Base-by-base conservation (phyloP, 2,888 invertebrate genomes). In the Drosophila mimica region DNA sequence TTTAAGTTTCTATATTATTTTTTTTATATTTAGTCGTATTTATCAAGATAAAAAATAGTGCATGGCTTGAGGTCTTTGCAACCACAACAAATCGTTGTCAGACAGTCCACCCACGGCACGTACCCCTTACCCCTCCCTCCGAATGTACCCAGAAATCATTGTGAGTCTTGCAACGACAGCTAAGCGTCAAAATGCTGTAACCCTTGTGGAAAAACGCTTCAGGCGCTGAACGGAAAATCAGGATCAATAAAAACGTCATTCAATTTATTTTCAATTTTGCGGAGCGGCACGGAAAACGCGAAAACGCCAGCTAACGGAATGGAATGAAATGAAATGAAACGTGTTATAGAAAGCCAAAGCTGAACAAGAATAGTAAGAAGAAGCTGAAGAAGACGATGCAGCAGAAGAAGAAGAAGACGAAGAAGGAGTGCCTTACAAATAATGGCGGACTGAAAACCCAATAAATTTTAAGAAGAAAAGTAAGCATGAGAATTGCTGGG, bases 201-300 rank as follows among this genome's bases (percentile, higher is more conserved):
- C 53, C 61, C 60, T 64, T 34, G 62, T 33, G 58, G 67, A 69
- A 70, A 66, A 74, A 30, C 66, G 60, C 65, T 70, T 72, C 61
- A 66, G 79, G 72, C 73, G 64, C 65, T 70, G 54, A 74, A 64
- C 74, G 71, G 71, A 89, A 91, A 89, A 88, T 89, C 87, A 85
- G 77, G 88, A 85, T 91, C 87, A 91, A 88, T 88, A 88, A 88
- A 88, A 88, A 89, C 83, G 87, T 88, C 87, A 89, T 88, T 88
- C 87, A 88, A 88, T 88, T 88, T 89, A 91, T 88, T 91, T 89
- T 88, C 91, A 80, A 88, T 91, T 87, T 90, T 87, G 74, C 57
- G 80, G 66, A 84, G 72, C 71, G 58, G 61, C 62, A 63, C 52
- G 76, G 64, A 52, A 25, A 25, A 28, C 2, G 20, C 25, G 46